Evolutionary conservation across 2,797 vertebrate genomes (phyloP).

Genomic region (Petrocephalus sullivani): DNA sequence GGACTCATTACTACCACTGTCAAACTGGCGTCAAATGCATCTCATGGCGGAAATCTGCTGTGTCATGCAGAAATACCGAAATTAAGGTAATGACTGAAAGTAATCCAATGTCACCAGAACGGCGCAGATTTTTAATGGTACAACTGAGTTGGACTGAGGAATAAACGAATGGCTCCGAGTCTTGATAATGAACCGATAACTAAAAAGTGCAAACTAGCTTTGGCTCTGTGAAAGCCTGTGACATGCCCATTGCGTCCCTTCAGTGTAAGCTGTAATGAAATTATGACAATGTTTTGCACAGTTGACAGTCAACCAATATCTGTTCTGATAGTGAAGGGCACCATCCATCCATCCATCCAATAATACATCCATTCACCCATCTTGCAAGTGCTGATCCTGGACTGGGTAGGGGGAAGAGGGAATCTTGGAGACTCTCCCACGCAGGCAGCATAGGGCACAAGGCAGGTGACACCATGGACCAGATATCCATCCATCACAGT

Average conservation of each 20-base stretch:
- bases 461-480: background rate
- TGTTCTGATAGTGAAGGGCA: background rate
- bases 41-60: background rate
- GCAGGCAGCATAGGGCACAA: background rate
- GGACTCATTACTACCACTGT: background rate
- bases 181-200: background rate
- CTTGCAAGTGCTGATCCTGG: background rate
- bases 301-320: background rate
- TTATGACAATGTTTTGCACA: background rate
- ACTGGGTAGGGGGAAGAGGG: background rate
- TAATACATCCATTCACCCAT: background rate
- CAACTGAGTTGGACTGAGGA: background rate
- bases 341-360: background rate
- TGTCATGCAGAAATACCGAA: background rate
- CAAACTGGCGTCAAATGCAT: background rate
- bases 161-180: conserved; percentile 6
- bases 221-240: background rate
- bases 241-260: background rate
- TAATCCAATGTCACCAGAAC: background rate
- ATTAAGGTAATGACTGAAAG: background rate
- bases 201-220: background rate
- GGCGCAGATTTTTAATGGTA: background rate
- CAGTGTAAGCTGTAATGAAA: background rate
- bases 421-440: background rate
- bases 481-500: background rate